Evolutionary conservation across 2,888 invertebrate genomes (phyloP), one percentile per base, ranked within the genome.

Genomic region (Carcina quercana): DNA sequence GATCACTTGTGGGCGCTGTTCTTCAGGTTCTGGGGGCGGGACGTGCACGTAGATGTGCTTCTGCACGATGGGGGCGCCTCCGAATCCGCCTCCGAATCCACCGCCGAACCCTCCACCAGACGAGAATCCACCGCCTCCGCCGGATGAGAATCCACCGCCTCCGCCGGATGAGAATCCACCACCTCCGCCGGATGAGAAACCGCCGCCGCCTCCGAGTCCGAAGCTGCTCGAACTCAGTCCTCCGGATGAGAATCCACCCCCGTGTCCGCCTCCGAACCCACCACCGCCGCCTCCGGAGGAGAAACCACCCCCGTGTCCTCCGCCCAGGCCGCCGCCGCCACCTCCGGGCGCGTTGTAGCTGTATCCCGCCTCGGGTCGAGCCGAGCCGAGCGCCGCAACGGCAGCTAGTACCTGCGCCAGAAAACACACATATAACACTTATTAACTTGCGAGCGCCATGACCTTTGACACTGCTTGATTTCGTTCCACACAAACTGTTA

Each of bases 31-130:
- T 87, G 91, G 91, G 67, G 92, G 92, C 31, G 93, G 92, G 26
- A 92, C 92, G 66, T 92, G 92, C 31, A 92, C 92, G 88, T 92
- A 93, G 83, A 91, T 91, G 87, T 91, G 92, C 60, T 91, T 92
- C 71, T 91, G 91, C 53, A 92, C 88, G 33, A 91, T 87, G 53
- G 91, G 63, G 30, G 65, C 72, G 39, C 83, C 79, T 29, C 78
- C 76, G 59, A 74, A 75, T 38, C 80, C 71, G 40, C 69, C 73
- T 39, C 74, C 71, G 48, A 63, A 62, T 11, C 72, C 70, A 50
- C 63, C 63, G 13, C 69, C 73, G 39, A 59, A 49, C 28, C 66
- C 64, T 35, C 67, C 70, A 44, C 69, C 71, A 50, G 66, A 64
- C 28, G 67, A 59, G 21, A 45, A 43, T 39, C 66, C 57, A 36